Evolutionary conservation across 2,888 invertebrate species (phyloP).

Genomic region (Dicyrtoma fusca): DNA sequence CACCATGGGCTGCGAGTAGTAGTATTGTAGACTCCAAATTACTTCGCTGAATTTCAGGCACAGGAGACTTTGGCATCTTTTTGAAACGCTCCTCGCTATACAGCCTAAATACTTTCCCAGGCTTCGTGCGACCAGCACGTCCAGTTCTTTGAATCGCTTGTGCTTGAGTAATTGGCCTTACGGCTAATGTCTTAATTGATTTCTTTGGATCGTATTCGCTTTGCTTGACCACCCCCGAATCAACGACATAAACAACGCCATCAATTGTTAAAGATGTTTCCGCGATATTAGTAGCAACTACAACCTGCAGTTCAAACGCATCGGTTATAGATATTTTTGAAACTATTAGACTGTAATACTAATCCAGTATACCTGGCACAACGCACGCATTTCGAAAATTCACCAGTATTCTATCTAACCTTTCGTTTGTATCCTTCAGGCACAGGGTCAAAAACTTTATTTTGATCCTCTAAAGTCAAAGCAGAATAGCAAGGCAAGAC

Average conservation of each 20-base stretch:
- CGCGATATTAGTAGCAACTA: conserved; percentile 37
- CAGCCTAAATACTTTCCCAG: conserved; percentile 32
- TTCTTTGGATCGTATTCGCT: conserved; percentile 25
- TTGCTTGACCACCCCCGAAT: conserved; percentile 27
- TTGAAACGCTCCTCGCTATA: conserved; percentile 25
- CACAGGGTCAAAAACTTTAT: conserved; percentile 96
- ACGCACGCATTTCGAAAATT: too few relatives aligned
- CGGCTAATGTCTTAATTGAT: conserved; percentile 6
- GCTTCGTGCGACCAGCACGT: conserved; percentile 34
- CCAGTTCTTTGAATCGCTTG: conserved; percentile 39
- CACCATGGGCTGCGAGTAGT: conserved; percentile 65
- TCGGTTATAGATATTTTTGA: too few relatives aligned
- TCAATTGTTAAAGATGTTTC: conserved; percentile 42
- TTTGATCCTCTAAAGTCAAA: conserved; percentile 98
- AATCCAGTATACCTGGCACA: too few relatives aligned
- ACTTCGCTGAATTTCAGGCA: conserved; percentile 33
- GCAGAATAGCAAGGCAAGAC: conserved; percentile 98
- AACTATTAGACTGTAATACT: too few relatives aligned
- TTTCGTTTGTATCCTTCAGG: conserved; percentile 93
- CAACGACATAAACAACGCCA: conserved; percentile 34
- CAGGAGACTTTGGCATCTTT: conserved; percentile 20
- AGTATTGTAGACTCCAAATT: conserved; percentile 26
- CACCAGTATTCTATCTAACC: conserved; percentile 60
- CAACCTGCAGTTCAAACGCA: conserved; percentile 22
- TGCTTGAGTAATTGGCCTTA: conserved; percentile 21